Evolutionary conservation across 2,888 invertebrate genomes (phyloP), one percentile per base, ranked within the genome.

Genomic region (Spilarctia lutea): DNA sequence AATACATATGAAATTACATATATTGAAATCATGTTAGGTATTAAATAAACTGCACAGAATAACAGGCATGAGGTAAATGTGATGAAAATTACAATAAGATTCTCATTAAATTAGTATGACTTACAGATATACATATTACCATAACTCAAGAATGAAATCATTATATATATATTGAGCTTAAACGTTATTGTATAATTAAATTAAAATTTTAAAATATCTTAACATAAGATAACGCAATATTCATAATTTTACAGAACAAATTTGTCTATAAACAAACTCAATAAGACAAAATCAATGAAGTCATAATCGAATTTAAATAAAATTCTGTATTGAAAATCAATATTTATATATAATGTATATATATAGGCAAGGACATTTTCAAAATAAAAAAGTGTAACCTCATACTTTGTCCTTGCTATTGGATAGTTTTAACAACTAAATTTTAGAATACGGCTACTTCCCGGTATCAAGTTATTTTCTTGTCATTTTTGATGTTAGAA

Each of bases 381-480:
- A 70, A 73, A 70, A 39, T 0, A 76, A 79, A 77, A 78, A 65
- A 27, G 27, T 30, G 60, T 35, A 75, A 52, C 69, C 66, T 71
- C 48, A 24, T n/a, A 68, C 65, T 52, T 70, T 73, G 78, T 83
- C 81, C 81, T 76, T 75, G 73, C n/a, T 68, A 48, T 24, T 68
- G 48, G 30, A 79, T 66, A 81, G 77, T 71, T 66, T 75, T 71
- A 78, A 76, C 67, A 73, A 80, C 75, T 1, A 68, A 74, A 75
- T 45, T 77, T 74, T 79, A 79, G 74, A 71, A 73, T 79, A 80
- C 72, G 77, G 68, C 75, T 83, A 83, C 56, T 77, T 83, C 75
- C 81, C 85, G 87, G 80, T 83, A 86, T 82, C 83, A 73, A 45
- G 79, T 83, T 81, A 83, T 77, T 76, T 39, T 24, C 45, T 11